Evolutionary conservation across 1,140 invertebrate species (phyloP).

Genomic region (Periplaneta americana): DNA sequence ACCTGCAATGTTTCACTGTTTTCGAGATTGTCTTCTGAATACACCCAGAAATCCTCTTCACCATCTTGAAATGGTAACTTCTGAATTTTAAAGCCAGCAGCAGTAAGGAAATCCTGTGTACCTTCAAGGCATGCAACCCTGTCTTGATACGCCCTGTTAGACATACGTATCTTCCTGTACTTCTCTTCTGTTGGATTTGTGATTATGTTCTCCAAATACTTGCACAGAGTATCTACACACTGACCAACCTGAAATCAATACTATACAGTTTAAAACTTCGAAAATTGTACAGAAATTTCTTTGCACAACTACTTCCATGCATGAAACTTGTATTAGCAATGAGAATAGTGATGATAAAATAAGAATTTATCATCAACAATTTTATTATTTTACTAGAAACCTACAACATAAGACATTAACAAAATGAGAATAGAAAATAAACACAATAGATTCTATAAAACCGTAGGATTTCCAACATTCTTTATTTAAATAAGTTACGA

Average conservation of each 20-base stretch:
- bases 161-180: conserved; percentile 82
- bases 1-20: conserved; percentile 50
- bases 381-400: too few species aligned
- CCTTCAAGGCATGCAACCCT: conserved; percentile 76
- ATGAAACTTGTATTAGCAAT: too few species aligned
- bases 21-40: conserved; percentile 46
- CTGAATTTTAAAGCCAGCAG: conserved; percentile 64
- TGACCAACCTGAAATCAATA: conserved; percentile 53
- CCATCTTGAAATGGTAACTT: conserved; percentile 26
- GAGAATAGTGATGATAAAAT: too few species aligned
- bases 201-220: conserved; percentile 89
- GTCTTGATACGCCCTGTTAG: conserved; percentile 74
- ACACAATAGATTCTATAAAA: too few species aligned
- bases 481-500: too few species aligned
- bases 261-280: neutral
- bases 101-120: conserved; percentile 71
- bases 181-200: conserved; percentile 82
- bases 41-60: conserved; percentile 59
- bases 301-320: too few species aligned
- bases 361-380: too few species aligned
- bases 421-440: too few species aligned
- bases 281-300: neutral
- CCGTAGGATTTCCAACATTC: too few species aligned
- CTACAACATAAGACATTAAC: too few species aligned
- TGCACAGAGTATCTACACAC: conserved; percentile 80